Conservation (phyloP, 92 coral and sea anemone genomes). For the Porites rus region DNA sequence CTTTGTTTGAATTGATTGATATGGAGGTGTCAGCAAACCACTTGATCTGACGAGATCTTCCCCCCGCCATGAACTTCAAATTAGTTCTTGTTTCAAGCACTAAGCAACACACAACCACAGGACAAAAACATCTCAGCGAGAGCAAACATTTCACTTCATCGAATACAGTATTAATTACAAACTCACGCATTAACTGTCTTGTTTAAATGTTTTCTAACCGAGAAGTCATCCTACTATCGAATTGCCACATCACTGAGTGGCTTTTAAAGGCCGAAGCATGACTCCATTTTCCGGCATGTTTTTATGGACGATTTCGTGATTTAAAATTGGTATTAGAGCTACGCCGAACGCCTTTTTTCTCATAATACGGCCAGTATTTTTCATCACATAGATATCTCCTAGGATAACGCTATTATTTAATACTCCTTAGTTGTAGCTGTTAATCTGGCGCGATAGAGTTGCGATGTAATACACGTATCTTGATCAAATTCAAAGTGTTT, state of each 20-base stretch:
- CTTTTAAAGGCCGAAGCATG: neutral
- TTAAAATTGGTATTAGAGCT: no score
- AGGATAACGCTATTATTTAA: neutral
- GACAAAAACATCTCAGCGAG: neutral
- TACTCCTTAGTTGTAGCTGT: neutral
- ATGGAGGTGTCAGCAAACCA: neutral
- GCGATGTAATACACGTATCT: no score
- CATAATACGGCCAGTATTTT: neutral
- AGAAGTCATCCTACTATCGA: neutral
- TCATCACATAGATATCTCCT: neutral
- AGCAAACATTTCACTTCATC: neutral
- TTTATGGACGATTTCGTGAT: no score
- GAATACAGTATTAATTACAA: neutral
- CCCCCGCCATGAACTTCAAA: neutral
- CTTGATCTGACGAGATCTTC: neutral
- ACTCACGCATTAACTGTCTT: neutral
- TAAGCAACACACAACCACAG: neutral
- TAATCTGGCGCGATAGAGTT: conserved; percentile 1
- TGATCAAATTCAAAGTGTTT: neutral
- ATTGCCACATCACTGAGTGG: neutral
- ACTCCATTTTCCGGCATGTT: no score
- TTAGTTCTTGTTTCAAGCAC: neutral
- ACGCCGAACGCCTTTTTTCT: no score
- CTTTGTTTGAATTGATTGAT: conserved; percentile 5
- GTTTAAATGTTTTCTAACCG: neutral